Evolutionary conservation across 2,888 invertebrate species (phyloP), one percentile per base, ranked within the genome.

Genomic region (Eupithecia tripunctaria): DNA sequence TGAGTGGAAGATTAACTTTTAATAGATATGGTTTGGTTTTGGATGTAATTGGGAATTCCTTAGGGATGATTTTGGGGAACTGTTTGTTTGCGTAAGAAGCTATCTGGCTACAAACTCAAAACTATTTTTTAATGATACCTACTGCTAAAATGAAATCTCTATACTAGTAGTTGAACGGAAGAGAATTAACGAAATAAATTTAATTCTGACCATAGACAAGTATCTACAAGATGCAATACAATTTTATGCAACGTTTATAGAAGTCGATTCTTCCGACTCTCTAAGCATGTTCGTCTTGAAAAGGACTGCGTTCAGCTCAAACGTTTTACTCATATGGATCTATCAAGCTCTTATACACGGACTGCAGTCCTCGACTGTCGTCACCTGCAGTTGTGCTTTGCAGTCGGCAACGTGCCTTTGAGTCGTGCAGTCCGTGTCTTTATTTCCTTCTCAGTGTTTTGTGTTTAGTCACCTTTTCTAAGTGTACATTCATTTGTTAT

Each of bases 1-100:
- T 72, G 65, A 41, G 70, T 69, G 74, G 80, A 74, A 81, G 85
- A 87, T 88, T 83, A 80, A 78, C 82, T 86, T 89, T 88, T 84
- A 84, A 81, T 80, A 84, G 8, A 15, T 85, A 81, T 18, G 36
- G 27, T 74, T 67, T 18, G 36, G 27, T 74, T 67, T 32, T 60
- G 29, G 10, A 14, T 56, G 56, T 56, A 56, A 56, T 51, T 56
- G 4, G 25, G 56, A 25, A 25, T 14, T 56, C 56, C 25, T 25
- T n/a, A 56, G 56, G 56, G 56, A 56, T 12, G 56, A 56, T 56
- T 25, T 25, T 21, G 56, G 25, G 56, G 25, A 56, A 25, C 56
- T 56, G 14, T 56, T 56, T 25, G 56, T 56, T 56, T 51, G 12
- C 21, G 21, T 56, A 3, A 21, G 10, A 21, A 21, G 47, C n/a